phyloP scores from a whole-genome alignment of 1,140 invertebrate species.

The Proctacanthus coquilletti region DNA sequence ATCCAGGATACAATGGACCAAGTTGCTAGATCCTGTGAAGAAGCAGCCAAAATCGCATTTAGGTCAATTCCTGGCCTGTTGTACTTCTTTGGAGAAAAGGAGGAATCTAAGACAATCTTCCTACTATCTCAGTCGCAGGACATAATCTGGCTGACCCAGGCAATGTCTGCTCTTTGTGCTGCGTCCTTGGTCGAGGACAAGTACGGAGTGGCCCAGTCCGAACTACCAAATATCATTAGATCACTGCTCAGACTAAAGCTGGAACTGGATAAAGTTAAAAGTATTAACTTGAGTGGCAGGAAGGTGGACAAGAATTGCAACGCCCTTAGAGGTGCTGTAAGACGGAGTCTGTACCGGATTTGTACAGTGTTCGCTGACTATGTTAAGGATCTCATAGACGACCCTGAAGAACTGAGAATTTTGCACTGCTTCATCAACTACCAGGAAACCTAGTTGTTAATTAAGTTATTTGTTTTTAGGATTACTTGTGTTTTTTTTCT shows the following conservation, averaged over 20 bases:
- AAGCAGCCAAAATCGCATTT: conserved; percentile 25
- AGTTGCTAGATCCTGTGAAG: conserved; percentile 23
- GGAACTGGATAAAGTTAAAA: conserved; percentile 52
- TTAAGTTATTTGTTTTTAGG: conserved; percentile 2
- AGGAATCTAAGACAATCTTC: conserved; percentile 46
- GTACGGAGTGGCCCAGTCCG: conserved; percentile 65
- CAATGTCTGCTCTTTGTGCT: conserved; percentile 46
- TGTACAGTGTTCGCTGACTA: conserved; percentile 49
- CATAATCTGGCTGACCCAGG: conserved; percentile 52
- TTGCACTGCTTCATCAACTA: conserved; percentile 35
- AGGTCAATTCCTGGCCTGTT: conserved; percentile 44
- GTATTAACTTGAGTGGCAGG: conserved; percentile 41
- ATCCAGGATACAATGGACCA: conserved; percentile 29
- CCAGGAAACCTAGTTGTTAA: conserved; percentile 30
- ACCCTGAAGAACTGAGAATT: conserved; percentile 31
- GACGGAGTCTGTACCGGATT: conserved; percentile 59
- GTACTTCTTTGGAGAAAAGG: conserved; percentile 53
- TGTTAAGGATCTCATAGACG: conserved; percentile 45
- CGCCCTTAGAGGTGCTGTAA: conserved; percentile 43
- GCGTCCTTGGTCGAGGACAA: conserved; percentile 56
- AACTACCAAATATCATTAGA: conserved; percentile 50
- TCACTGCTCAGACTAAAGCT: conserved; percentile 47
- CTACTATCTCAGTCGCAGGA: conserved; percentile 47
- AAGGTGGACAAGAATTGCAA: conserved; percentile 40
- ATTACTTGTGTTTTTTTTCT: too few species aligned